Base-by-base conservation (phyloP, 2,888 invertebrate genomes). In the Abrostola tripartita region DNA sequence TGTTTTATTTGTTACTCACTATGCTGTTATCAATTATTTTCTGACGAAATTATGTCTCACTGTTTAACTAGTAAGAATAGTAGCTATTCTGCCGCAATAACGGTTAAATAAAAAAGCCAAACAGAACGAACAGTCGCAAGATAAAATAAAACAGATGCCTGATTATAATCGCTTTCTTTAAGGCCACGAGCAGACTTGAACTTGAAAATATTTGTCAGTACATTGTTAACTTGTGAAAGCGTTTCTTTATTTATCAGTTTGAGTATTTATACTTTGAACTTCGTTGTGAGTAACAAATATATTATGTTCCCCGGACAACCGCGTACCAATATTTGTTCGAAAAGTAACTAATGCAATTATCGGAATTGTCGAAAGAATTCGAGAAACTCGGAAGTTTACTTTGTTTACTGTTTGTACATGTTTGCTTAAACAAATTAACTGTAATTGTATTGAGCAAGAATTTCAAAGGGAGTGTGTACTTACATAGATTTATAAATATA, bases 231-330 rank as follows among this genome's bases (percentile, higher is more conserved):
- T 67, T 61, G 60, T 62, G 60, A 73, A 68, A 77, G 61, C 58
- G 41, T 72, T 61, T 70, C 55, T 69, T 63, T 71, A 61, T 78
- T 56, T 47, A 61, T 68, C 52, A 62, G 40, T 65, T 55, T 53
- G 53, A 65, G 60, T 78, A 70, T 76, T 68, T 65, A 62, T 52
- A 73, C 67, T 62, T 64, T 65, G 57, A 56, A 66, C 64, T 54
- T 54, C 14, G 37, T 56, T 68, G n/a, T 60, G 51, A 14, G 44
- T 44, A 38, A 53, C 50, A 60, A 56, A 37, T 62, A 51, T 56
- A 24, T 24, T 24, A 65, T 59, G 56, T 37, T 41, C 24, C 9
- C 40, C 50, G 38, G 52, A 51, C 54, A 60, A 64, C 59, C 47
- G 52, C 40, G 54, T 56, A 47, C 53, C 36, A 65, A 67, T 67